These are phyloP conservation scores for Monopterus albus DNA, from an alignment of 2,113 vertebrate species.

Conservation along the genomic window DNA sequence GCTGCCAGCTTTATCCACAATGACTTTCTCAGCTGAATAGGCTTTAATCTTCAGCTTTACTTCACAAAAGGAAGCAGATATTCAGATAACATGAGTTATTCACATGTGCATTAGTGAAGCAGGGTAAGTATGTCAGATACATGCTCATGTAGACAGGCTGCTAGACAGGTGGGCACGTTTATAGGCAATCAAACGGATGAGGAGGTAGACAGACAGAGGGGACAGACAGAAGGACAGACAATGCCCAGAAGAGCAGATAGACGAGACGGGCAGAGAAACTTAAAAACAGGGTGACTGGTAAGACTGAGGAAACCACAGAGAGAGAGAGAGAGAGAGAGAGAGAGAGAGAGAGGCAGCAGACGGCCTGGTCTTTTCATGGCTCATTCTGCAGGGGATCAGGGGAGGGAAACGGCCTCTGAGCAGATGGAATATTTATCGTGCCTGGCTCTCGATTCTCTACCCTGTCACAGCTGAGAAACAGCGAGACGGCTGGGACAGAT, in stretches of 20 bases:
- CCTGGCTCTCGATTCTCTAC: slow-evolving; percentile 46
- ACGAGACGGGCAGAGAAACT: slow-evolving; percentile 40
- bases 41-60: no score
- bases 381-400: slow-evolving; percentile 63
- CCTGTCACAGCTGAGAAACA: slow-evolving; percentile 59
- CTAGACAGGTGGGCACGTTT: slow-evolving; percentile 8
- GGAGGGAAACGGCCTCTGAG: slow-evolving; percentile 62
- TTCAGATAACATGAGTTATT: slow-evolving; percentile 3
- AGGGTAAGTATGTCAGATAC: slow-evolving; percentile 4
- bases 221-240: slow-evolving; percentile 23
- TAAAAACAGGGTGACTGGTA: slow-evolving; percentile 43
- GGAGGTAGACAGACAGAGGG: slow-evolving; percentile 17
- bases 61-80: neutral
- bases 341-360: slow-evolving; percentile 39
- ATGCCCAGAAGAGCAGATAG: slow-evolving; percentile 24
- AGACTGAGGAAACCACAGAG: slow-evolving; percentile 23
- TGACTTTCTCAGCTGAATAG: no score
- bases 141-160: slow-evolving; percentile 1
- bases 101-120: slow-evolving; percentile 14
- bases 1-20: slow-evolving; percentile 6
- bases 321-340: slow-evolving; percentile 14
- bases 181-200: neutral
- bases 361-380: slow-evolving; percentile 71
- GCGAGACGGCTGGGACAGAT: slow-evolving; percentile 65
- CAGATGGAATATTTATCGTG: slow-evolving; percentile 76